Base-by-base conservation (phyloP, 1,140 invertebrate genomes). In the Metopolophium dirhodum region DNA sequence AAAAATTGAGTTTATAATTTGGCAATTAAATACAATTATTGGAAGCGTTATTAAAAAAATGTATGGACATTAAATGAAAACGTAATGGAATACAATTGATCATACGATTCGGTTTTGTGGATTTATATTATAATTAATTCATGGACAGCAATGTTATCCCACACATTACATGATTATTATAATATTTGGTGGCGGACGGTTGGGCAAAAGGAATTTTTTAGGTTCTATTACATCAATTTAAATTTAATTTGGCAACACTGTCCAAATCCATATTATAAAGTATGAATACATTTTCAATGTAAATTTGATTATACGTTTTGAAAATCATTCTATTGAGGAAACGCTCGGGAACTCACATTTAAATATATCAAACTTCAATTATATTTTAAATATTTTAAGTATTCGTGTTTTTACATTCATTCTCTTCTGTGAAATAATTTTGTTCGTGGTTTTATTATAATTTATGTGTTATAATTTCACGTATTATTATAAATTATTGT, bases 381-480 rank as follows among this genome's bases (percentile, higher is more conserved):
- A 83, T 83, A 37, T 37, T 83, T 83, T 37, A 37, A 83, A 83
- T 83, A 35, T 83, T 83, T 83, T 37, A 83, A 83, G 77, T 83
- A 83, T 83, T 83, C 35, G 18, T 83, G 35, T 37, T 83, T 83
- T 83, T 23, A 83, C 77, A n/a, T 83, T 83, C 7, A 83, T 37
- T 83, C 35, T 37, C 18, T 83, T 37, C 37, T 83, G 14, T 77
- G 14, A 18, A 77, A 77, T 77, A 77, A 77, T 77, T 77, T n/a
- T 77, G 3, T 77, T 77, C 4, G 14, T n/a, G n/a, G 18, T 77
- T 77, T n/a, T n/a, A 68, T 68, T 77, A 77, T n/a, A 7, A 61
- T 61, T 30, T 30, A 23, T 30, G 57, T 30, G 7, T 61, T n/a
- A 30, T 61, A 68, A 77, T 77, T 77, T 7, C 14, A 77, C n/a